These are phyloP conservation scores for Tachystola acroxantha DNA, from an alignment of 2,888 invertebrate genomes.

Conservation along the genomic window DNA sequence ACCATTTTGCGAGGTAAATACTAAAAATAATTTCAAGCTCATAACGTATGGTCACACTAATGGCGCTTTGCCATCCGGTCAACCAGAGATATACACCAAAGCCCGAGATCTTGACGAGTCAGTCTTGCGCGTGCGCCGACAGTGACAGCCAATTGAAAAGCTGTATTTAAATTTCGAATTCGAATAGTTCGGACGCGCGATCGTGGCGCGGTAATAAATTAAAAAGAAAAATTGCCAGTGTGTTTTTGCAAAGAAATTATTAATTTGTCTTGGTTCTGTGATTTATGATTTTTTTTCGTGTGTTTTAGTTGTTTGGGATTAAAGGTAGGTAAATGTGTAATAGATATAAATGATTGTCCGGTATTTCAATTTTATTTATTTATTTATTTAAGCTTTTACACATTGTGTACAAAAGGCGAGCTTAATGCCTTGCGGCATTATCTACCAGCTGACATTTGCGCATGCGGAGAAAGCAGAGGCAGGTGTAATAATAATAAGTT, in stretches of 20 bases:
- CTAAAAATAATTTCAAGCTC: too few relatives aligned
- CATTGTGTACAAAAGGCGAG: too few relatives aligned
- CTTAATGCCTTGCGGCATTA: too few relatives aligned
- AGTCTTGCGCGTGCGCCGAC: slow-evolving; percentile 36
- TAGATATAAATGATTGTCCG: neutral
- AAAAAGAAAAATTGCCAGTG: slow-evolving; percentile 5
- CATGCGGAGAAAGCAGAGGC: too few relatives aligned
- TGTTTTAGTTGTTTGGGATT: neutral
- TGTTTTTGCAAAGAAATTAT: too few relatives aligned
- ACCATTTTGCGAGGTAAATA: too few relatives aligned
- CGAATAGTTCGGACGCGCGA: too few relatives aligned
- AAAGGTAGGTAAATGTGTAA: neutral
- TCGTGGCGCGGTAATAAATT: neutral
- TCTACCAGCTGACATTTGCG: too few relatives aligned
- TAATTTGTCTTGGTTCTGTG: too few relatives aligned
- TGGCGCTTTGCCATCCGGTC: slow-evolving; percentile 16
- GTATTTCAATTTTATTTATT: too few relatives aligned
- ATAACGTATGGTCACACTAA: slow-evolving; percentile 22
- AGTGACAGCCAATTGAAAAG: slow-evolving; percentile 14
- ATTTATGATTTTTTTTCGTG: neutral
- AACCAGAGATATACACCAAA: slow-evolving; percentile 29
- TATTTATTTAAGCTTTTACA: too few relatives aligned
- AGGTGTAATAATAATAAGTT: too few relatives aligned
- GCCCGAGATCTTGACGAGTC: slow-evolving; percentile 21
- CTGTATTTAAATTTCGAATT: slow-evolving; percentile 12